Evolutionary conservation across 2,113 vertebrate species (phyloP).

Genomic region (Apus apus): DNA sequence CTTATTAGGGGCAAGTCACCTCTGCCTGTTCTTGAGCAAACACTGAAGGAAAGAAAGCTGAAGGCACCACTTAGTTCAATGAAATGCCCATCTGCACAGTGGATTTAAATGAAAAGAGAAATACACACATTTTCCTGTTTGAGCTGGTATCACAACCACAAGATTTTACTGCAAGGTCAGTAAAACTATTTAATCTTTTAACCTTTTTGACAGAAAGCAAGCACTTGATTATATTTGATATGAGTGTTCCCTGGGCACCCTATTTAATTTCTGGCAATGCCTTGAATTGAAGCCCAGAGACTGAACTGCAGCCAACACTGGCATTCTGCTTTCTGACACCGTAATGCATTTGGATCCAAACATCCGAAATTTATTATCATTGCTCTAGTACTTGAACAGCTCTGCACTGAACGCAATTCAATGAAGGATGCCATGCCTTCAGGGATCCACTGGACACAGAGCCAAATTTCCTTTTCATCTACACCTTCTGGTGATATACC

Average conservation of each 20-base stretch:
- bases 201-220: not conserved
- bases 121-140: not conserved
- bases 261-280: slow-evolving; percentile 21
- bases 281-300: slow-evolving; percentile 3
- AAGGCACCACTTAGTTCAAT: not conserved
- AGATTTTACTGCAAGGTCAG: not conserved
- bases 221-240: not conserved
- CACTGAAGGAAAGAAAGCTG: not conserved
- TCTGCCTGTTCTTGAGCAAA: not conserved
- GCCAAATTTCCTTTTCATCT: not conserved
- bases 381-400: not conserved
- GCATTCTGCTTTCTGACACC: slow-evolving; percentile 17
- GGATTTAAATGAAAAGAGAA: not conserved
- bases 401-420: not conserved
- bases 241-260: not conserved
- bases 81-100: not conserved
- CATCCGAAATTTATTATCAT: slow-evolving; percentile 1
- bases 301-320: slow-evolving; percentile 6
- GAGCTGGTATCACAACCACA: not conserved
- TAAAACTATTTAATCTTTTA: not conserved
- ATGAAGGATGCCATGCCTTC: not conserved
- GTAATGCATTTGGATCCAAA: slow-evolving; percentile 16
- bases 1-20: not conserved
- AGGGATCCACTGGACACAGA: not conserved
- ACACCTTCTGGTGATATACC: not conserved